Base-by-base conservation (phyloP, 1,140 invertebrate species). In the Drosophila gunungcola region DNA sequence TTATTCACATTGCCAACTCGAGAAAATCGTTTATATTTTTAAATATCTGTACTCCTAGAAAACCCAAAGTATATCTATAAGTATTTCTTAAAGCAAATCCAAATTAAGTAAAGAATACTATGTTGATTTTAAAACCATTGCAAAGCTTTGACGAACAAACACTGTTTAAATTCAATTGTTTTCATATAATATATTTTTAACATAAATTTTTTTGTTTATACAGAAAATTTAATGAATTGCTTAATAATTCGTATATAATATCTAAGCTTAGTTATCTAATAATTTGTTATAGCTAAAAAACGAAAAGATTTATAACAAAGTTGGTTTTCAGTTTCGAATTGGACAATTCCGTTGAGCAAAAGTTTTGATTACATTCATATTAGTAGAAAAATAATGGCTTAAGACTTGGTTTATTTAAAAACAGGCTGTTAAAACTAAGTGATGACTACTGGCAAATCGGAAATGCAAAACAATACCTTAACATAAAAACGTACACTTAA, bases 371-470 rank as follows among this genome's bases (percentile, higher is more conserved):
- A 13, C 9, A 52, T 34, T 55, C 11, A 43, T 36, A 13, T 42
- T 29, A 49, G 29, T 56, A 45, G 34, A 51, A 39, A 45, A 34
- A 60, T 48, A 52, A 53, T 60, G 57, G 32, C 58, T 53, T 60
- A 65, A 49, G 43, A 67, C 57, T 49, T 72, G 13, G 46, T 49
- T 62, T 43, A 49, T 10, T 10, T 29, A 4, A 34, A 32, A 32
- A 32, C n/a, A 29, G 48, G 27, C 27, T 49, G 29, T 29, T 72
- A 56, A 54, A 69, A 69, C 36, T 52, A 62, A 32, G 2, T 55
- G 52, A 49, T 72, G 52, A 68, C 64, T 68, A 64, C 60, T 64
- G 76, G 72, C 70, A 65, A 76, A 70, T 67, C n/a, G 45, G 21
- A 68, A 68, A 68, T 68, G 64, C 64, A 64, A 43, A 41, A 52